Base-by-base conservation (phyloP, 2,797 vertebrate species). In the Naso thynnoides region DNA sequence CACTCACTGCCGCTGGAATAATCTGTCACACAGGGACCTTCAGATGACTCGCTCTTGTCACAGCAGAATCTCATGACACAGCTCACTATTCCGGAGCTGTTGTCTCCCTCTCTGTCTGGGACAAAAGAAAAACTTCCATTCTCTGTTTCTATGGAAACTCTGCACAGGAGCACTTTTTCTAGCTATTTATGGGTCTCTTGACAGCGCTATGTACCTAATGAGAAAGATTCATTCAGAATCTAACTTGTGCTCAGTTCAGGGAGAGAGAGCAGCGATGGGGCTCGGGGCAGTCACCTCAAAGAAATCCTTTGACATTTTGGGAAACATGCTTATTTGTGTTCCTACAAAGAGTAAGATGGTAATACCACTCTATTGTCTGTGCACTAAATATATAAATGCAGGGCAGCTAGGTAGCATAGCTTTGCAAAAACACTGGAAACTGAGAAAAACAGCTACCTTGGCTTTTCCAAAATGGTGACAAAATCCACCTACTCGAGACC, bases 71-170 rank as follows among this genome's bases (percentile, higher is more conserved):
- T 84, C 61, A 50, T 68, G 72, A 78, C 69, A 83, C 63, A n/a
- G 54, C 59, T 55, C 68, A 74, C 72, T 86, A 76, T 74, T 88
- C 69, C 78, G 60, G 57, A 71, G 76, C 39, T 67, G 83, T 82
- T 66, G 74, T 83, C 79, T 86, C 39, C 47, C 49, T 77, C 78
- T 81, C 65, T 49, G 44, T 66, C 60, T 59, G 47, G 87, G 70
- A 91, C 87, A 91, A 86, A 86, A 87, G 79, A 44, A 82, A 90
- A 91, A 89, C 81, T 66, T 89, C 76, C 69, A 54, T 81, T 73
- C 77, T 81, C 49, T 64, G 92, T 94, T 92, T 88, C 90, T 90
- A 92, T 93, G 87, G 90, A 87, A 93, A 92, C 91, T 19, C 75
- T 68, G 86, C 84, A 73, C 71, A 84, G 78, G 78, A 82, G 68